These are phyloP conservation scores for Podilymbus podiceps DNA, from an alignment of 2,113 vertebrate genomes.

Conservation along the genomic window DNA sequence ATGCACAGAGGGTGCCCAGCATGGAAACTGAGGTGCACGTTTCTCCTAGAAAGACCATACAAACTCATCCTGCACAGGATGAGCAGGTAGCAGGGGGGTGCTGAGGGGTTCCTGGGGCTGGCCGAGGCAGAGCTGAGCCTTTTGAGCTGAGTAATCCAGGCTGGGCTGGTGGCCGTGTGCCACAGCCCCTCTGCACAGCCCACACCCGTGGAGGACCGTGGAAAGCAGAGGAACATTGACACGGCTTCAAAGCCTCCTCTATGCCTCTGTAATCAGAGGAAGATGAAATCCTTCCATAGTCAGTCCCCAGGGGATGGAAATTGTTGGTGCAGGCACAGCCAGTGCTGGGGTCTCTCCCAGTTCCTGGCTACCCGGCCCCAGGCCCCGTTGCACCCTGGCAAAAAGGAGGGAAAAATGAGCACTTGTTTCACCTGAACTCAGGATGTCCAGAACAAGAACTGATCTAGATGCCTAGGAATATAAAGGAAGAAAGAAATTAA, in stretches of 20 bases:
- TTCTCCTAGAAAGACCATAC: background rate
- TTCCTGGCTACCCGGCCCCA: background rate
- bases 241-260: background rate
- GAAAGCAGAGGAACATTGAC: background rate
- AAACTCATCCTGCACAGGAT: fast-evolving
- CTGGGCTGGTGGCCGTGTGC: background rate
- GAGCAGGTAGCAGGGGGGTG: background rate
- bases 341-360: background rate
- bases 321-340: background rate
- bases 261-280: background rate
- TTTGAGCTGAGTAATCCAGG: background rate
- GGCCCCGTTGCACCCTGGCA: background rate
- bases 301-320: background rate
- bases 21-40: fast-evolving
- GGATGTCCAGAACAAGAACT: background rate
- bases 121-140: background rate
- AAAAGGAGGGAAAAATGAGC: background rate
- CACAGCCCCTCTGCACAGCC: background rate
- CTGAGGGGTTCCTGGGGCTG: background rate
- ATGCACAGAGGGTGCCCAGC: background rate
- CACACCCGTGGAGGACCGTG: fast-evolving
- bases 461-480: background rate
- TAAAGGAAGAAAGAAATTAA: background rate
- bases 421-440: background rate
- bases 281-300: background rate